These are phyloP conservation scores for Myathropa florea DNA, from an alignment of 2,888 invertebrate species.

Conservation along the genomic window DNA sequence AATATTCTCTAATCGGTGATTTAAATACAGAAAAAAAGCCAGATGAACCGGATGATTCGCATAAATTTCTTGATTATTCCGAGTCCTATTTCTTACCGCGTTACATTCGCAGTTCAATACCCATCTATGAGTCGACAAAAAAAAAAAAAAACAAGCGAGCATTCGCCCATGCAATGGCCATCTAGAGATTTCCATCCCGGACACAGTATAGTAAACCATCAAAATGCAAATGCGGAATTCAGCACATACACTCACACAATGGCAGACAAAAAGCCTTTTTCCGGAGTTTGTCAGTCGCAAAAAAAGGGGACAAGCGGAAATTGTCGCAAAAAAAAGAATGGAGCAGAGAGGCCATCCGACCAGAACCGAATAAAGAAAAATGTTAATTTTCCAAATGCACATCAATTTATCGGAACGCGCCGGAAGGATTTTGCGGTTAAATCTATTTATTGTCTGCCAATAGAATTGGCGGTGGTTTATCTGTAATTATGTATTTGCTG, in stretches of 20 bases:
- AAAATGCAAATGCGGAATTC: constrained; percentile 62
- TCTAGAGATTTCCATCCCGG: constrained; percentile 24
- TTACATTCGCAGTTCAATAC: constrained; percentile 65
- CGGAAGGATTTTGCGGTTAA: constrained; percentile 58
- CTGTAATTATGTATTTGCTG: constrained; percentile 44
- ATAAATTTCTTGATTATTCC: constrained; percentile 68
- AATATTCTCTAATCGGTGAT: constrained; percentile 65
- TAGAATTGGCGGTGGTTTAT: constrained; percentile 43
- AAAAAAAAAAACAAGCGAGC: constrained; percentile 6
- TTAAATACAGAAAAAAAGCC: constrained; percentile 47
- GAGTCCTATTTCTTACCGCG: constrained; percentile 45
- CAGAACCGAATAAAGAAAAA: constrained; percentile 59
- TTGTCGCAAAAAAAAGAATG: constrained; percentile 47
- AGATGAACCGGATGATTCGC: constrained; percentile 60
- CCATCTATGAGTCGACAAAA: constrained; percentile 35
- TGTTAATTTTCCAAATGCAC: constrained; percentile 69
- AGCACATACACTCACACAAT: constrained; percentile 1
- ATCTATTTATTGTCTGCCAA: constrained; percentile 60
- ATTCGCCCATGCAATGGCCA: constrained; percentile 2
- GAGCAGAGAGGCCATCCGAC: background rate
- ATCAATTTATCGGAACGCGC: constrained; percentile 64
- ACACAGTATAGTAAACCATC: constrained; percentile 51
- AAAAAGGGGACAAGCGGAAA: constrained; percentile 54
- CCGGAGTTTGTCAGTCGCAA: constrained; percentile 39
- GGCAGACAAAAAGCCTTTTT: constrained; percentile 41